Evolutionary conservation across 2,113 vertebrate species (phyloP).

Genomic region (Aspidoscelis tigris): DNA sequence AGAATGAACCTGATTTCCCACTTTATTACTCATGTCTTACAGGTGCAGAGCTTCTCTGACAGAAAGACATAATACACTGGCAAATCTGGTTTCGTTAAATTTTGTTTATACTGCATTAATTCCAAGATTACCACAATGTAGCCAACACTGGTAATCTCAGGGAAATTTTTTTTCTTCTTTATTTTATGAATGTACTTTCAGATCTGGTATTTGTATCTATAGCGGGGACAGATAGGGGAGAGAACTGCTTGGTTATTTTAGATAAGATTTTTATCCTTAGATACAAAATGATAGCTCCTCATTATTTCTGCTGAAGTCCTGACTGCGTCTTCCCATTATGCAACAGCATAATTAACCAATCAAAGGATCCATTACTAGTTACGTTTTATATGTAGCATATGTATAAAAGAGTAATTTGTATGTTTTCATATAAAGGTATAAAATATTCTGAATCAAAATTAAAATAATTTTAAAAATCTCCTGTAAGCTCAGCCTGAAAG

Average conservation of each 20-base stretch:
- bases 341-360: slow-evolving; percentile 65
- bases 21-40: slow-evolving; percentile 22
- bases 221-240: slow-evolving; percentile 31
- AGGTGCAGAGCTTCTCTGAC: slow-evolving; percentile 32
- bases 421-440: slow-evolving; percentile 73
- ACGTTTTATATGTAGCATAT: slow-evolving; percentile 73
- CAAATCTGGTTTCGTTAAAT: slow-evolving; percentile 50
- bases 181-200: slow-evolving; percentile 77
- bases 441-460: slow-evolving; percentile 67
- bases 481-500: slow-evolving; percentile 62
- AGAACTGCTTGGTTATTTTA: slow-evolving; percentile 57
- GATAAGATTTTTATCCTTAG: slow-evolving; percentile 63
- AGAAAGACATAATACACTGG: slow-evolving; percentile 48
- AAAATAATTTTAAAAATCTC: slow-evolving; percentile 51
- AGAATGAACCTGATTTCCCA: slow-evolving; percentile 55
- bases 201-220: slow-evolving; percentile 65
- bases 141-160: slow-evolving; percentile 72
- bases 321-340: slow-evolving; percentile 56
- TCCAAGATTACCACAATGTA: slow-evolving; percentile 70
- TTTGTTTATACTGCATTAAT: slow-evolving; percentile 50
- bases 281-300: slow-evolving; percentile 58
- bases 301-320: slow-evolving; percentile 63
- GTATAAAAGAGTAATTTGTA: slow-evolving; percentile 75
- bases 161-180: slow-evolving; percentile 64
- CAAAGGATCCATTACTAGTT: slow-evolving; percentile 60